Percentiles rank a stretch among this genome's conserved stretches.
Conservation (phyloP, 2,888 invertebrate genomes). For the Cheilosia vulpina region DNA sequence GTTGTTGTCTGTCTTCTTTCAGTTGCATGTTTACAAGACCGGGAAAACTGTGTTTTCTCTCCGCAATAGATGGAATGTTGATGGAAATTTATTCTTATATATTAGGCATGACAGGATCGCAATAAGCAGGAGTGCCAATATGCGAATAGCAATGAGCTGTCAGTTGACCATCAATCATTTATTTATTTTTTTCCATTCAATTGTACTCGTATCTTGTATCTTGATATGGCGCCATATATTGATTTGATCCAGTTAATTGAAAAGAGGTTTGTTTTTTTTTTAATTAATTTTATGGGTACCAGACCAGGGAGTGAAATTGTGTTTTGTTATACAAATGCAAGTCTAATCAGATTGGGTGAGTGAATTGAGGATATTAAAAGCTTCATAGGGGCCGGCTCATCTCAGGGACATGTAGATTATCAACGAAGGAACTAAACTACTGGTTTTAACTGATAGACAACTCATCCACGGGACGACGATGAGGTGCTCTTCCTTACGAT, state of each 20-base stretch:
- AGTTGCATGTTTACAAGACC: neutral
- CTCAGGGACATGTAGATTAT: no score
- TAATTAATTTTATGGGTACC: no score
- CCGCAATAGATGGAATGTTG: neutral
- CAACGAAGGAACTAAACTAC: no score
- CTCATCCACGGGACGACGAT: no score
- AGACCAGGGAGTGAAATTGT: no score
- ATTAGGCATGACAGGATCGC: neutral
- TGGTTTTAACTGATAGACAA: no score
- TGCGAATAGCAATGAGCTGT: neutral
- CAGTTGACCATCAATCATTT: neutral
- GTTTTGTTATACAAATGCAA: no score
- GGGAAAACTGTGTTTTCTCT: constrained; percentile 1
- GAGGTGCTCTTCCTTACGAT: no score
- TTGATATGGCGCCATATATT: neutral
- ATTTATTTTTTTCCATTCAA: neutral
- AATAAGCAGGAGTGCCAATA: neutral
- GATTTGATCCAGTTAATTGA: constrained; percentile 1
- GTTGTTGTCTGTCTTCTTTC: neutral
- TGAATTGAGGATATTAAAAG: no score
- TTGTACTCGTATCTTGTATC: neutral
- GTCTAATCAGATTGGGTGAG: no score
- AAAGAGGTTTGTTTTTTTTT: neutral
- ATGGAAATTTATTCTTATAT: neutral
- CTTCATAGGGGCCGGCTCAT: no score